Percentiles rank a stretch among this genome's conserved stretches.
These are phyloP conservation scores for Emydocephalus ijimae DNA, from an alignment of 2,113 vertebrate species.

Conservation along the genomic window DNA sequence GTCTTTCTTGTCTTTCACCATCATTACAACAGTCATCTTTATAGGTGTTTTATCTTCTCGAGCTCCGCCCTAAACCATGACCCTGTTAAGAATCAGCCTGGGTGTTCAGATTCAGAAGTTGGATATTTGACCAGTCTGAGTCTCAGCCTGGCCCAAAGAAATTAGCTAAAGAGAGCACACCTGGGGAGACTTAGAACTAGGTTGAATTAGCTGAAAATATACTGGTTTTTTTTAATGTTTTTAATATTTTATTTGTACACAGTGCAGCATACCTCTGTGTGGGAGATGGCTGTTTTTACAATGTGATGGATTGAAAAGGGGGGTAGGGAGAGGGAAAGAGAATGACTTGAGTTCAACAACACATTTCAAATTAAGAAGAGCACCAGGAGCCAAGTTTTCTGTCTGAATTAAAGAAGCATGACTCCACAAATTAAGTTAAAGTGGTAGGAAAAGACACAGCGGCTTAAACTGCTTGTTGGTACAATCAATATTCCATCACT, in stretches of 20 bases:
- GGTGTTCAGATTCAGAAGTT: too few relatives aligned
- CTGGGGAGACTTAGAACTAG: too few relatives aligned
- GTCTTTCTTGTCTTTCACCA: neutral
- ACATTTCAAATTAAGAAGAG: neutral
- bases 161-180: too few relatives aligned
- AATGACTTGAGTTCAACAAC: neutral
- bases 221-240: too few relatives aligned
- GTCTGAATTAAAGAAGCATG: neutral
- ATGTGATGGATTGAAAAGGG: too few relatives aligned
- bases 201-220: too few relatives aligned
- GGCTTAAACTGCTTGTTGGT: neutral
- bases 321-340: neutral
- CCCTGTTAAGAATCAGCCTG: too few relatives aligned
- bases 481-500: neutral
- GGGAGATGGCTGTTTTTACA: too few relatives aligned
- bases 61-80: neutral
- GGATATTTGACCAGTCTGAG: too few relatives aligned
- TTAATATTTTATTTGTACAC: too few relatives aligned
- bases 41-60: neutral
- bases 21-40: neutral
- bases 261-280: too few relatives aligned
- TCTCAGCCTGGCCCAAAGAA: too few relatives aligned
- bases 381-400: neutral
- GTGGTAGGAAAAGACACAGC: neutral
- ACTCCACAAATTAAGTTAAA: neutral